Percentiles rank a stretch among this genome's conserved stretches.
Conservation (phyloP, 2,888 invertebrate species). For the Eristalis pertinax region DNA sequence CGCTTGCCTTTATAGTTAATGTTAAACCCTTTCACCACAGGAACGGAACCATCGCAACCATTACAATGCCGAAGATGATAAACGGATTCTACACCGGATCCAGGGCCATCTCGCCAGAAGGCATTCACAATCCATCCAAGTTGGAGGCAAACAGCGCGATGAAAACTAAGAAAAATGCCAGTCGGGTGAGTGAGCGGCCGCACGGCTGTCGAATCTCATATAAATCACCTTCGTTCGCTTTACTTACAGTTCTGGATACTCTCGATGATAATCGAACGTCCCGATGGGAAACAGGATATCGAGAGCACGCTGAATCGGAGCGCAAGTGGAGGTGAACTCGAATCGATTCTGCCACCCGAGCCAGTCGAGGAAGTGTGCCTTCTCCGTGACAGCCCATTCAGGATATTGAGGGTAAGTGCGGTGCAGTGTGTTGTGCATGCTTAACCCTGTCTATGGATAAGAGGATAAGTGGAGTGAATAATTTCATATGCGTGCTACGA, state of each 20-base stretch:
- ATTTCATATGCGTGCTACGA: conserved; percentile 5
- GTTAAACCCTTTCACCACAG: not conserved
- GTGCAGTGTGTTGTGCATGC: not conserved
- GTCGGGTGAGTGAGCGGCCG: conserved; percentile 74
- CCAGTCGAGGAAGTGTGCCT: conserved; percentile 84
- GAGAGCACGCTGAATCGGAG: conserved; percentile 74
- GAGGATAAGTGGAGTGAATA: conserved; percentile 24
- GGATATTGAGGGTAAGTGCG: conserved; percentile 81
- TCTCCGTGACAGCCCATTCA: conserved; percentile 85
- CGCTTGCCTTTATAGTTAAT: too few relatives aligned
- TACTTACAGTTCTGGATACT: conserved; percentile 78
- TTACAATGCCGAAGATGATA: conserved; percentile 76
- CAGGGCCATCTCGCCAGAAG: conserved; percentile 75
- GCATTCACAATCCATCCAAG: conserved; percentile 76
- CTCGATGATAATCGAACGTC: conserved; percentile 80
- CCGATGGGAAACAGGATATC: conserved; percentile 76
- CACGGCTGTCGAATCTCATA: not conserved
- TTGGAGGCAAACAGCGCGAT: conserved; percentile 73
- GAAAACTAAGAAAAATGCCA: conserved; percentile 74
- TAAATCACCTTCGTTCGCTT: conserved; percentile 10
- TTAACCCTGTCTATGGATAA: conserved; percentile 32
- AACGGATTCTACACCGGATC: conserved; percentile 74
- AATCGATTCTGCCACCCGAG: conserved; percentile 78
- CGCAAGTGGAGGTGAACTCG: conserved; percentile 72
- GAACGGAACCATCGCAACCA: conserved; percentile 39